Conservation (phyloP, 2,888 invertebrate genomes). For the Eristalinus aeneus region DNA sequence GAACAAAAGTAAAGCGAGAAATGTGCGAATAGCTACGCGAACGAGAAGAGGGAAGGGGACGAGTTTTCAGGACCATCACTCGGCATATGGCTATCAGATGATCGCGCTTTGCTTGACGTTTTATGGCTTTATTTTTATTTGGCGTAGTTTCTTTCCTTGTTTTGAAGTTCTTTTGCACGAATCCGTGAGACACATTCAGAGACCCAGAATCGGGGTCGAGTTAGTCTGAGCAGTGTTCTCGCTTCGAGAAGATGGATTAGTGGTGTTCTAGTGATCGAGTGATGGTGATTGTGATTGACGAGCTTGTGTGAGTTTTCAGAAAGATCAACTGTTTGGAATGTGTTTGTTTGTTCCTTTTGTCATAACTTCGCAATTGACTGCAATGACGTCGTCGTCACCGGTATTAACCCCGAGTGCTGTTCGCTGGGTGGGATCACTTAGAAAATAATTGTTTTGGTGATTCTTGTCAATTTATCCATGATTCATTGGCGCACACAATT, state of each 20-base stretch:
- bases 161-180: conserved; percentile 10
- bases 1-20: conserved; percentile 15
- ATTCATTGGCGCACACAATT: neutral
- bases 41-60: conserved; percentile 30
- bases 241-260: conserved; percentile 20
- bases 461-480: neutral
- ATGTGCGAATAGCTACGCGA: conserved; percentile 32
- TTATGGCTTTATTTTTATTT: conserved; percentile 35
- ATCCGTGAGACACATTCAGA: neutral
- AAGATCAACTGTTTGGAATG: neutral
- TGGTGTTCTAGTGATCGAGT: neutral
- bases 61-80: conserved; percentile 21
- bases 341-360: neutral
- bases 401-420: neutral
- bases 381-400: neutral
- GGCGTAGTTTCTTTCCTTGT: neutral
- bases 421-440: neutral
- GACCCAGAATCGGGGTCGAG: neutral
- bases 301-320: neutral
- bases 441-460: neutral
- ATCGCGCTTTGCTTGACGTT: conserved; percentile 42
- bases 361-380: neutral
- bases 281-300: neutral
- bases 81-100: conserved; percentile 24
- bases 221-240: conserved; percentile 27